Evolutionary conservation across 2,797 vertebrate genomes (phyloP).

Genomic region (Chaunax sp.): DNA sequence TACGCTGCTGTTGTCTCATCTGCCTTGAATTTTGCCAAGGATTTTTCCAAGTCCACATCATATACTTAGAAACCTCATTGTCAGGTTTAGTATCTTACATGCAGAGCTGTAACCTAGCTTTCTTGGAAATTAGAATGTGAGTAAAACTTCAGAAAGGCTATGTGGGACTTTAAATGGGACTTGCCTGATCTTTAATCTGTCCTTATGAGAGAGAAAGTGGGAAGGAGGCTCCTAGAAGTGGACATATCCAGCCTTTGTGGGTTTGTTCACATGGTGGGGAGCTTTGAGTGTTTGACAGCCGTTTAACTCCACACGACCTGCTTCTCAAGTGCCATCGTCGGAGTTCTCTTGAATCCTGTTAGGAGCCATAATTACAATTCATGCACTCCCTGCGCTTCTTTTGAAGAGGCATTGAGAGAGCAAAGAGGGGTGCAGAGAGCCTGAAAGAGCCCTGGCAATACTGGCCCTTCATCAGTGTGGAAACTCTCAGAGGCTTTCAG

Average conservation of each 20-base stretch:
- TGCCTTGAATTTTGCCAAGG: constrained; percentile 6
- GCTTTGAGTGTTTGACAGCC: constrained; percentile 84
- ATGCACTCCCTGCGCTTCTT: constrained; percentile 74
- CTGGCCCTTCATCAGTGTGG: constrained; percentile 38
- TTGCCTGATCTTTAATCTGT: constrained; percentile 66
- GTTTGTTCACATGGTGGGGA: constrained; percentile 77
- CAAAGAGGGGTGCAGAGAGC: constrained; percentile 47
- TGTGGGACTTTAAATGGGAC: constrained; percentile 41
- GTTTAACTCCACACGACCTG: constrained; percentile 87
- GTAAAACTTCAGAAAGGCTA: constrained; percentile 34
- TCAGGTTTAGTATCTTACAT: constrained; percentile 29
- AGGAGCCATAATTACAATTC: constrained; percentile 84
- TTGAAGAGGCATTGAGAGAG: constrained; percentile 73
- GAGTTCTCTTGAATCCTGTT: constrained; percentile 83
- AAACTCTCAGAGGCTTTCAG: constrained; percentile 37
- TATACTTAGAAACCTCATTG: too few species aligned
- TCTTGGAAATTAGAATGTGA: constrained; percentile 23
- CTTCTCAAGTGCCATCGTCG: constrained; percentile 81
- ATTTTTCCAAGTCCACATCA: background rate
- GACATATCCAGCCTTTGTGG: constrained; percentile 70
- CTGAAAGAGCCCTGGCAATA: constrained; percentile 45
- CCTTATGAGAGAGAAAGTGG: constrained; percentile 44
- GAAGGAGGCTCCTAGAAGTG: constrained; percentile 52
- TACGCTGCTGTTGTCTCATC: constrained; percentile 47
- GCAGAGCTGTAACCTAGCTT: constrained; percentile 12